These are phyloP conservation scores for Gryllus bimaculatus DNA, from an alignment of 1,140 invertebrate species.

Conservation along the genomic window DNA sequence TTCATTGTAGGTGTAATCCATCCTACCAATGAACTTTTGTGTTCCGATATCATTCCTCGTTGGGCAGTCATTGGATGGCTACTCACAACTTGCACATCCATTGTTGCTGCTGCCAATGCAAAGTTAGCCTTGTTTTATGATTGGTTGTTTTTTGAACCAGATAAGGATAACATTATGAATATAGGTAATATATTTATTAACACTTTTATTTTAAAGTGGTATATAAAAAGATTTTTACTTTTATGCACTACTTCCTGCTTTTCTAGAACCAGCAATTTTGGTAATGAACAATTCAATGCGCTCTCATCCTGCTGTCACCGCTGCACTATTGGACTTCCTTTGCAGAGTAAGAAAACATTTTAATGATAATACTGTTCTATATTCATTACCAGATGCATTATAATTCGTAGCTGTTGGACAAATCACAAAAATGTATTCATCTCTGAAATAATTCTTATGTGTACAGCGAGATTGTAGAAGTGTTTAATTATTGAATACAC, in stretches of 20 bases:
- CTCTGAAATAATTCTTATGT: no score
- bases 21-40: constrained; percentile 92
- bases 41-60: constrained; percentile 95
- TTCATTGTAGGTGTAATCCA: constrained; percentile 98
- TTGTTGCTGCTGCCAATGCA: constrained; percentile 87
- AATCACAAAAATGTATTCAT: no score
- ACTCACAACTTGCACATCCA: constrained; percentile 89
- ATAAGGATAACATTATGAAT: constrained; percentile 98
- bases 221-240: neutral
- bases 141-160: constrained; percentile 92
- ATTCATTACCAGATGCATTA: neutral
- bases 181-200: constrained; percentile 43
- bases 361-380: constrained; percentile 19
- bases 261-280: constrained; percentile 86
- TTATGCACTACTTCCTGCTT: neutral
- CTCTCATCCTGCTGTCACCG: constrained; percentile 90
- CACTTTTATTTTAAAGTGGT: neutral
- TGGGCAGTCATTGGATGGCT: constrained; percentile 99
- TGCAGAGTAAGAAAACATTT: constrained; percentile 53
- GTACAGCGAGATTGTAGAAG: neutral
- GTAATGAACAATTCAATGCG: constrained; percentile 97
- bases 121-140: constrained; percentile 95
- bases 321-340: constrained; percentile 88
- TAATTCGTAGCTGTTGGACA: no score
- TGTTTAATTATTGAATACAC: neutral